Conservation (phyloP, 2,888 invertebrate genomes). For the Girardia tigrina region DNA sequence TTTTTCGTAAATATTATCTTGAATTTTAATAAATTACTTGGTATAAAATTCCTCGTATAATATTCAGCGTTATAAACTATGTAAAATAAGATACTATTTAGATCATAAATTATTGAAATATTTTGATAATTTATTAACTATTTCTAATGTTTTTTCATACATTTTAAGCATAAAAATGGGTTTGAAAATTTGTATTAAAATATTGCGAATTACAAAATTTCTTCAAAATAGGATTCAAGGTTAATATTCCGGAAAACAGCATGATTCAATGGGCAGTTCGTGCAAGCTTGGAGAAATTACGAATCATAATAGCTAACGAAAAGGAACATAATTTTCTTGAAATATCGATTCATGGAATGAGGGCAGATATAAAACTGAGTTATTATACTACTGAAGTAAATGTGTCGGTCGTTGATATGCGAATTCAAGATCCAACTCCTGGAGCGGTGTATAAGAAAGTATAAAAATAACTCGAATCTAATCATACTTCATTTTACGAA, state of each 20-base stretch:
- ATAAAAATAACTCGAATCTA: background rate
- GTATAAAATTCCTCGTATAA: too few species aligned
- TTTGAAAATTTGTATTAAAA: too few species aligned
- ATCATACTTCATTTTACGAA: slow-evolving; percentile 27
- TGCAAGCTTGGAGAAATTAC: slow-evolving; percentile 12
- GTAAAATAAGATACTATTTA: too few species aligned
- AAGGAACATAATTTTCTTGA: slow-evolving; percentile 39
- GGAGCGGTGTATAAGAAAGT: slow-evolving; percentile 25
- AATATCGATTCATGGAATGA: slow-evolving; percentile 18
- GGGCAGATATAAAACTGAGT: slow-evolving; percentile 27
- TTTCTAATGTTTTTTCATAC: too few species aligned
- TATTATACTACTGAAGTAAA: slow-evolving; percentile 33
- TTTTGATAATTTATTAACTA: too few species aligned
- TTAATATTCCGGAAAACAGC: slow-evolving; percentile 21
- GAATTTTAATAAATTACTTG: too few species aligned
- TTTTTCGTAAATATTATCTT: too few species aligned
- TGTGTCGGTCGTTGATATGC: slow-evolving; percentile 21
- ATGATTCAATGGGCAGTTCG: slow-evolving; percentile 26
- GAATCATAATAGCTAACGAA: background rate
- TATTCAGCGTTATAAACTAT: too few species aligned
- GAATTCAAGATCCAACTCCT: slow-evolving; percentile 8
- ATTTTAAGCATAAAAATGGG: too few species aligned
- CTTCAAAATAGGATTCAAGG: background rate
- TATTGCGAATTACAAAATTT: too few species aligned
- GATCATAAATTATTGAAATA: too few species aligned